These are phyloP conservation scores for Merops nubicus DNA, from an alignment of 2,113 vertebrate species.

Conservation along the genomic window DNA sequence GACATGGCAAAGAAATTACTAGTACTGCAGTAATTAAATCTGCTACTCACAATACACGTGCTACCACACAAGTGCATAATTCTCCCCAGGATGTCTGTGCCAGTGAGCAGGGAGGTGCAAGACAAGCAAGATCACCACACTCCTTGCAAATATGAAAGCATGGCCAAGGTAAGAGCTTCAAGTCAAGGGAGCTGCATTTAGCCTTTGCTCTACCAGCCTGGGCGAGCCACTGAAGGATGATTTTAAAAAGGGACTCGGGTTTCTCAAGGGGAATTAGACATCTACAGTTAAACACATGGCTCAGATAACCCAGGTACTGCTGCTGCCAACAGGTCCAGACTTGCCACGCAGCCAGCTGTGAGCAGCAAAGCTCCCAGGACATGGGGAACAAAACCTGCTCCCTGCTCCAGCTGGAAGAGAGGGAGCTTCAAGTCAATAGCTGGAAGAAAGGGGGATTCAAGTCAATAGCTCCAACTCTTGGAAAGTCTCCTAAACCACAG, in stretches of 20 bases:
- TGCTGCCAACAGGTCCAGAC: background rate
- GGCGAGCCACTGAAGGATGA: background rate
- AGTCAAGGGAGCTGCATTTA: background rate
- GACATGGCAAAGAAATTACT: background rate
- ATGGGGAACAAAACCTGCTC: background rate
- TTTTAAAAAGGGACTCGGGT: background rate
- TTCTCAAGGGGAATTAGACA: background rate
- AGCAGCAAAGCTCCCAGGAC: background rate
- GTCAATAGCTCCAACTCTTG: background rate
- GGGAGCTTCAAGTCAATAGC: background rate
- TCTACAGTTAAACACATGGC: fast-evolving
- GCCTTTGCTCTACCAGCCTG: background rate
- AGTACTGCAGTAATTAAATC: background rate
- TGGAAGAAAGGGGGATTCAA: background rate
- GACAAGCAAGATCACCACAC: background rate
- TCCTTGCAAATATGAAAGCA: background rate
- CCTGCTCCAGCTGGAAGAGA: background rate
- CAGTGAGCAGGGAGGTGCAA: background rate
- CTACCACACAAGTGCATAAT: background rate
- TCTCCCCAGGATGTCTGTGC: background rate
- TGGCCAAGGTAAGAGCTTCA: background rate
- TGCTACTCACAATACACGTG: background rate
- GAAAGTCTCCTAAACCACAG: background rate
- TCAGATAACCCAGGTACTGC: background rate
- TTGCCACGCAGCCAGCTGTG: background rate